Conservation (phyloP, 2,888 invertebrate genomes). For the Phoenoteleia sp. region DNA sequence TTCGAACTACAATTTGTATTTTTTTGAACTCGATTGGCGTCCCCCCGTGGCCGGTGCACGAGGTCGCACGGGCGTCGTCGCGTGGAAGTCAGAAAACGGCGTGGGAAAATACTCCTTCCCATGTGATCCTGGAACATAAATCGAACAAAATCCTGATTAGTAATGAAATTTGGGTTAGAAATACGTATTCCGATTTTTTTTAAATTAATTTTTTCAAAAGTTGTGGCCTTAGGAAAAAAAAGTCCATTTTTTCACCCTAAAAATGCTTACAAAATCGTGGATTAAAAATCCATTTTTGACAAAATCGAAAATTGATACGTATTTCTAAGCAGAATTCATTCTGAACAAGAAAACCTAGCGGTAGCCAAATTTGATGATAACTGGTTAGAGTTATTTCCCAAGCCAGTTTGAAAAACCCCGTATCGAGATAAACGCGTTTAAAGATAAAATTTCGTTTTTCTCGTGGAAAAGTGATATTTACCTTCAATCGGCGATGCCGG, state of each 20-base stretch:
- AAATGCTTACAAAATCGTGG: conserved; percentile 31
- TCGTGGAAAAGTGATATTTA: conserved; percentile 22
- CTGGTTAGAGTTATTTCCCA: conserved; percentile 1
- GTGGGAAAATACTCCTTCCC: neutral
- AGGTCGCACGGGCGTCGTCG: no score
- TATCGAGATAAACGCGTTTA: conserved; percentile 32
- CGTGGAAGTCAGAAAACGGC: neutral
- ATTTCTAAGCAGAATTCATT: conserved; percentile 36
- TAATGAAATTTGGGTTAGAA: conserved; percentile 11
- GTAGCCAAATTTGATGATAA: conserved; percentile 17
- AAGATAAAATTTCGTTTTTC: conserved; percentile 10
- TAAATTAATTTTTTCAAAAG: conserved; percentile 2
- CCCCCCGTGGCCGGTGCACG: neutral
- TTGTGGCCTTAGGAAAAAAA: conserved; percentile 14
- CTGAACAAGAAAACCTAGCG: neutral
- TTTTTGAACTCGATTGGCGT: neutral
- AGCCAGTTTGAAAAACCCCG: conserved; percentile 36
- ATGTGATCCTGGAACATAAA: neutral
- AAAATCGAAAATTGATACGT: conserved; percentile 17
- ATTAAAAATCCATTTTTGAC: conserved; percentile 12
- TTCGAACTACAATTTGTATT: neutral
- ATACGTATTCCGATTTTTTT: neutral
- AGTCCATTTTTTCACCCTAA: conserved; percentile 29
- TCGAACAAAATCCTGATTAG: neutral
- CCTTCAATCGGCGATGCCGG: conserved; percentile 50